phyloP scores from a whole-genome alignment of 2,888 invertebrate genomes.

The Brachyptera putata region DNA sequence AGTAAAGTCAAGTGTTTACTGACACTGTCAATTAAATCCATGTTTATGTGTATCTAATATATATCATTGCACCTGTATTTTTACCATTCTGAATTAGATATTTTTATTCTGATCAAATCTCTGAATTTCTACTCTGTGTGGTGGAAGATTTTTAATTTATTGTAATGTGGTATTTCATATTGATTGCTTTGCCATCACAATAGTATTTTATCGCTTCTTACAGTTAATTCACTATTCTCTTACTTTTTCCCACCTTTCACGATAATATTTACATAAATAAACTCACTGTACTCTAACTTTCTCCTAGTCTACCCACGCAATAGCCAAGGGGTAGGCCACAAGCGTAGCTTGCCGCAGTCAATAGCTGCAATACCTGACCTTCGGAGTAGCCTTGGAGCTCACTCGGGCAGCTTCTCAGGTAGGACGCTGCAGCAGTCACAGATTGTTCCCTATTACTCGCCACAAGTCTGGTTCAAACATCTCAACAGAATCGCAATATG shows the following conservation, averaged over 20 bases:
- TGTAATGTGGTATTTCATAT: too few species aligned
- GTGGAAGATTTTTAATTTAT: too few species aligned
- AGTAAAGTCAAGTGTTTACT: too few species aligned
- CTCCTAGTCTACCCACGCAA: conserved; percentile 52
- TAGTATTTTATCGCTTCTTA: neutral
- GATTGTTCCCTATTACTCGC: neutral
- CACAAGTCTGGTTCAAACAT: conserved; percentile 4
- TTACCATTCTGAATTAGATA: too few species aligned
- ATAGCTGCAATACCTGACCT: conserved; percentile 84
- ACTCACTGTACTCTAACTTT: conserved; percentile 27
- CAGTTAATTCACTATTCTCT: conserved; percentile 3
- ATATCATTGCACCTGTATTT: too few species aligned
- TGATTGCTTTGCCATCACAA: too few species aligned
- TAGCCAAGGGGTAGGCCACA: conserved; percentile 81
- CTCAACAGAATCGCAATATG: too few species aligned
- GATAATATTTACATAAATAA: conserved; percentile 22
- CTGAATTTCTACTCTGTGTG: too few species aligned
- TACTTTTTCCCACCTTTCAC: conserved; percentile 25
- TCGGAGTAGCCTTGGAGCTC: conserved; percentile 55
- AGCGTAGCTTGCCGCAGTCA: conserved; percentile 78
- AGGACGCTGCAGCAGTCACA: conserved; percentile 29
- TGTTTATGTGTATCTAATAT: too few species aligned
- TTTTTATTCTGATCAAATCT: too few species aligned
- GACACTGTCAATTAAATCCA: too few species aligned
- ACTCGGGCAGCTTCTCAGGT: conserved; percentile 51